These are phyloP conservation scores for Hippocampus zosterae DNA, from an alignment of 2,113 vertebrate genomes.

Conservation along the genomic window DNA sequence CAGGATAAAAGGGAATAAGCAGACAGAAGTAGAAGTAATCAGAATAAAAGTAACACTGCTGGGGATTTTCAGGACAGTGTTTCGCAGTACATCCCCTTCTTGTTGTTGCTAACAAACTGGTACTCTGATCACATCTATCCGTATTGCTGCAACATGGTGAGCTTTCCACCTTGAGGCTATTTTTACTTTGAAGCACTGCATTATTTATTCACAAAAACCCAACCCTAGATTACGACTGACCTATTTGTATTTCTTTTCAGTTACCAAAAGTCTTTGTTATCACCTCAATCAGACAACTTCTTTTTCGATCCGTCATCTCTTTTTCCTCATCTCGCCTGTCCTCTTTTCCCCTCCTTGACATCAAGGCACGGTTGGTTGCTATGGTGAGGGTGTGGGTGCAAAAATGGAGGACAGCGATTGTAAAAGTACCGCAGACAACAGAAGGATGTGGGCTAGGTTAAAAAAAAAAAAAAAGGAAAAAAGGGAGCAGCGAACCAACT, in stretches of 20 bases:
- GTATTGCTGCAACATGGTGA: neutral
- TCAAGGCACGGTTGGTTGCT: constrained; percentile 54
- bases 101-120: neutral
- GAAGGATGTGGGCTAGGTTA: constrained; percentile 3
- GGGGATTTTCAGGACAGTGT: neutral
- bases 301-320: constrained; percentile 1
- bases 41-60: neutral
- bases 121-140: constrained; percentile 6
- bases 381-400: constrained; percentile 58
- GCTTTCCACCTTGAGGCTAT: constrained; percentile 30
- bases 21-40: neutral
- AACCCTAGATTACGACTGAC: constrained; percentile 63
- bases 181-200: constrained; percentile 47
- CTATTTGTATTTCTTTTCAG: constrained; percentile 62
- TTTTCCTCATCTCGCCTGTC: constrained; percentile 4
- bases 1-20: neutral
- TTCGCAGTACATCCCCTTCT: neutral
- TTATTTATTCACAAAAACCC: constrained; percentile 61
- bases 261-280: constrained; percentile 39
- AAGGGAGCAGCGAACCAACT: neutral
- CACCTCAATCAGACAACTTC: constrained; percentile 34
- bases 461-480: neutral
- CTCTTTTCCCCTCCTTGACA: constrained; percentile 21
- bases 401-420: constrained; percentile 28
- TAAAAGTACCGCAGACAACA: constrained; percentile 12